Evolutionary conservation across 2,888 invertebrate genomes (phyloP), one percentile per base, ranked within the genome.

Genomic region (Syrista parreyssii): DNA sequence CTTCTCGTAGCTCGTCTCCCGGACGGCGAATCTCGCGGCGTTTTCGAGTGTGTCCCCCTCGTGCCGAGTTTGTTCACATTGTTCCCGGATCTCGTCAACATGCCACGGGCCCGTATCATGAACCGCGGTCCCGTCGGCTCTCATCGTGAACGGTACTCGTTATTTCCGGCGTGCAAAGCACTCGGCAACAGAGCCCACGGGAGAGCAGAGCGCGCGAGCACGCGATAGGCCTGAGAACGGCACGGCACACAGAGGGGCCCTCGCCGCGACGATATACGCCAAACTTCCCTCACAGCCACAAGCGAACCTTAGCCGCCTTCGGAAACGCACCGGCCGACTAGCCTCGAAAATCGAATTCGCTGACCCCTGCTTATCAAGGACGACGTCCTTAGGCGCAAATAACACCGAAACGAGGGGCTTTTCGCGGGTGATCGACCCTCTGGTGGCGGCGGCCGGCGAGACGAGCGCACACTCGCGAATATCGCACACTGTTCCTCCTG

Each of bases 141-240:
- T 76, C 69, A 75, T 23, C 75, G 75, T 75, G 30, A 78, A 78
- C 75, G 74, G 75, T 78, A 75, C 75, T 78, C 78, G n/a, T 80
- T 85, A 87, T 87, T 87, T 87, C 86, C 85, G 86, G 85, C 82
- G 80, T 80, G 83, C 82, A 81, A 80, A 82, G 80, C 84, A 82
- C 87, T 84, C 86, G 81, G 86, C 86, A 86, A 87, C 87, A 85
- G 84, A 80, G 79, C 9, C 55, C 68, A 73, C 68, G 75, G 72
- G 73, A 68, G 68, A 32, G 31, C 72, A 35, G 68, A 79, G 75
- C 75, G 75, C 75, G 78, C 68, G 74, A 73, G 68, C 73, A 78
- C 78, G 76, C 68, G 69, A 77, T 77, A 77, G 77, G 77, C 77
- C 74, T 36, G 73, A 75, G 75, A 78, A 78, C 71, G 71, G 55